Conservation (phyloP, 2,888 invertebrate genomes). For the Agonopterix alstromeriana region DNA sequence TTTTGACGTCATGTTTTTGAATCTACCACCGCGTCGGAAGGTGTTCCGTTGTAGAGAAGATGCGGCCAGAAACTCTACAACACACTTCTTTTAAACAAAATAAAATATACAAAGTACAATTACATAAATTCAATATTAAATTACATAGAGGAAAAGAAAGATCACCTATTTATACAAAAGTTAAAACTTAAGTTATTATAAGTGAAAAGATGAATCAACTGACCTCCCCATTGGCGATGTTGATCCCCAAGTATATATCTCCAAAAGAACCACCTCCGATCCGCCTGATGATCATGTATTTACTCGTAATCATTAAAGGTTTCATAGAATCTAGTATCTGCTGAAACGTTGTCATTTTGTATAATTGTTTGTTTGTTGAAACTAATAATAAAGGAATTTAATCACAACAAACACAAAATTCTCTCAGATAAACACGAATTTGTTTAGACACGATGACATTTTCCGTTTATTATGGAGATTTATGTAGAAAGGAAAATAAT, state of each 20-base stretch:
- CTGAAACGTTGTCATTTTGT: constrained; percentile 28
- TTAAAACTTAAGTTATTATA: neutral
- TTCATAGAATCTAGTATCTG: constrained; percentile 30
- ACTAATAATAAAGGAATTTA: constrained; percentile 16
- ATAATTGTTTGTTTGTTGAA: constrained; percentile 9
- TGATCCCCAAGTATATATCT: constrained; percentile 98
- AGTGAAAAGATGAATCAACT: constrained; percentile 16
- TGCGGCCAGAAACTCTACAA: no score
- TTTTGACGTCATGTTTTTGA: no score
- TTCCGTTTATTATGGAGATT: no score
- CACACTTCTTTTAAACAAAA: no score
- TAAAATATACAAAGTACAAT: no score
- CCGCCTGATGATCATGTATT: constrained; percentile 96
- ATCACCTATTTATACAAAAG: no score
- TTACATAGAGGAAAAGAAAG: no score
- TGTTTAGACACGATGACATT: no score
- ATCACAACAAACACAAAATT: constrained; percentile 17
- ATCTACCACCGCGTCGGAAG: no score
- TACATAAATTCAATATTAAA: no score
- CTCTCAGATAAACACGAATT: constrained; percentile 20
- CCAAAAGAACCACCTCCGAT: constrained; percentile 99
- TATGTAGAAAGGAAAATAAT: no score
- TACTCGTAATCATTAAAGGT: constrained; percentile 87
- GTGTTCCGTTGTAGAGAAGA: no score
- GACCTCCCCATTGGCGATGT: constrained; percentile 94